phyloP scores from a whole-genome alignment of 2,888 invertebrate genomes.

The Malthinus flaveolus region DNA sequence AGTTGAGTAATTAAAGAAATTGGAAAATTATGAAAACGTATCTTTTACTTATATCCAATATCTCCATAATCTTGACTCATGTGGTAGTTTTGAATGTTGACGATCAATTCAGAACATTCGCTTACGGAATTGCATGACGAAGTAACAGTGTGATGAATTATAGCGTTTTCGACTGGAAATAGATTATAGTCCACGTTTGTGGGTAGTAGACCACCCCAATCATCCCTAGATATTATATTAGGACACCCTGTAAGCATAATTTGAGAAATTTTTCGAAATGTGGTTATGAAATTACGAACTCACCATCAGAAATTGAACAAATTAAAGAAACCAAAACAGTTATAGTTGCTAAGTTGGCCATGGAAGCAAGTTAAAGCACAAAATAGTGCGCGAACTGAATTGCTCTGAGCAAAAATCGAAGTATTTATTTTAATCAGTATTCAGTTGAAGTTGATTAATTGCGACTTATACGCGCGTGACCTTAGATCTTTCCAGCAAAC shows the following conservation, averaged over 20 bases:
- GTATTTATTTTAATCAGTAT: no score
- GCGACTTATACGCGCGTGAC: no score
- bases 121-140: conserved; percentile 53
- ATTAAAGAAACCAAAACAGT: no score
- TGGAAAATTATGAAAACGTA: not conserved
- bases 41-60: conserved; percentile 62
- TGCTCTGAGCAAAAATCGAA: not conserved
- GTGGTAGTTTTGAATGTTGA: conserved; percentile 59
- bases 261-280: no score
- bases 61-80: conserved; percentile 58
- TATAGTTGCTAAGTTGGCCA: no score
- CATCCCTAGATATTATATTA: conserved; percentile 57
- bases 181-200: conserved; percentile 57
- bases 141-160: conserved; percentile 64
- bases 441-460: no score
- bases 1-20: conserved; percentile 20
- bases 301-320: no score
- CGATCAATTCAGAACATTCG: conserved; percentile 52
- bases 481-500: no score
- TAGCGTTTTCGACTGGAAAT: conserved; percentile 57
- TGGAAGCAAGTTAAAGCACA: no score
- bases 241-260: conserved; percentile 51
- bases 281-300: no score
- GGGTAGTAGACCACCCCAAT: conserved; percentile 63
- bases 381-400: not conserved